Evolutionary conservation across 2,888 invertebrate genomes (phyloP), one percentile per base, ranked within the genome.

Genomic region (Hydriomena furcata): DNA sequence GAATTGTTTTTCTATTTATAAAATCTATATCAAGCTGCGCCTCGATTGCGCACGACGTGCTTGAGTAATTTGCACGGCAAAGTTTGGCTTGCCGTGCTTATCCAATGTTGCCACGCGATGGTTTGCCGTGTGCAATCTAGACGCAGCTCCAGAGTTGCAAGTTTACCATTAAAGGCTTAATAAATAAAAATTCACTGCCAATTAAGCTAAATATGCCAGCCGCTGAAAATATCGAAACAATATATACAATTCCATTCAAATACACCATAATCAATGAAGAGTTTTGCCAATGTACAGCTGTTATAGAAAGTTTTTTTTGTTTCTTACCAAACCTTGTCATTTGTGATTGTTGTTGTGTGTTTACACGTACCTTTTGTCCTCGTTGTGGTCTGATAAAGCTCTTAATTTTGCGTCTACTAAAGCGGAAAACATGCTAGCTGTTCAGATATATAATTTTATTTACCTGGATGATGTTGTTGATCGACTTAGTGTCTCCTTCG

Each of bases 201-300:
- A 60, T 44, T 43, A 64, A 74, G 71, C 68, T 58, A 63, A 53
- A 56, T 57, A 13, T 31, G 30, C 7, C 55, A 51, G 55, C 79
- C 77, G 77, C 76, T 55, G 52, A 71, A 66, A 61, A 66, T 61
- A 63, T 55, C 51, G 36, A 60, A 63, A 61, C n/a, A 75, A 69
- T 76, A 73, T 76, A 71, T 71, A 76, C 61, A 68, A 46, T 45
- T 30, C 8, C 32, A 55, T 25, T 38, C 34, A 55, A 64, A 63
- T 65, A 61, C 51, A 57, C 57, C 65, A 55, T 66, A 58, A n/a
- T n/a, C n/a, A n/a, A n/a, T n/a, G n/a, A n/a, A n/a, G 38, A 57
- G 43, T 52, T 58, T 52, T 66, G 54, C 82, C 82, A 63, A 86
- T 88, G 47, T 88, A 88, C 88, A 89, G 88, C 88, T 75, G 76